Evolutionary conservation across 1,140 invertebrate genomes (phyloP).

Genomic region (Charaxes varanes): DNA sequence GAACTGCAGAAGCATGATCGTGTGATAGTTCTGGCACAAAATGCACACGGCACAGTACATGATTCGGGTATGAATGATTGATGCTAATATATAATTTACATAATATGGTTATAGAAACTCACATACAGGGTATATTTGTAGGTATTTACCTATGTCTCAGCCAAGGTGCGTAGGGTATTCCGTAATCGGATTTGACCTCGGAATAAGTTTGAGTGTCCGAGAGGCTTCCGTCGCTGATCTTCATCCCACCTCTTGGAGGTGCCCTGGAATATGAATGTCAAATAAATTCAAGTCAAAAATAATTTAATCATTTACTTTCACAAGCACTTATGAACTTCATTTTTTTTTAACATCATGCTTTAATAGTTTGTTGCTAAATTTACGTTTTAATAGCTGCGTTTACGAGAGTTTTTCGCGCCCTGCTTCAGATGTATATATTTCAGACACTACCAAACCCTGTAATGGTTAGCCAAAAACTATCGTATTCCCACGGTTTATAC

Average conservation of each 20-base stretch:
- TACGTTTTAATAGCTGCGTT: too few species aligned
- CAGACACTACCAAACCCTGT: constrained; percentile 7
- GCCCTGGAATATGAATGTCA: too few species aligned
- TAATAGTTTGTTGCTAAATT: too few species aligned
- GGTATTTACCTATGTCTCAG: constrained; percentile 77
- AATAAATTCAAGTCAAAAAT: too few species aligned
- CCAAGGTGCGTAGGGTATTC: constrained; percentile 81
- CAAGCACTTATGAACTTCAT: too few species aligned
- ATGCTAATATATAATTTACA: constrained; percentile 20
- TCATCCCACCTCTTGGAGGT: constrained; percentile 74
- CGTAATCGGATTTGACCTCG: constrained; percentile 79
- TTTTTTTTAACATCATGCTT: too few species aligned
- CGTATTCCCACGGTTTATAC: constrained; percentile 25
- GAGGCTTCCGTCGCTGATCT: constrained; percentile 84
- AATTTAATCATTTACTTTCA: too few species aligned
- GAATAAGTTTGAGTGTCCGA: constrained; percentile 84
- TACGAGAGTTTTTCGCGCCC: too few species aligned
- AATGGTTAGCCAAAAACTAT: constrained; percentile 17
- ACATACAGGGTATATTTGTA: constrained; percentile 16
- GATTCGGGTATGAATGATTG: constrained; percentile 21
- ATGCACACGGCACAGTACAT: constrained; percentile 25
- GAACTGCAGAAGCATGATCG: constrained; percentile 40
- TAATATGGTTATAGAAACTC: constrained; percentile 23
- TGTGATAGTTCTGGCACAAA: constrained; percentile 28
- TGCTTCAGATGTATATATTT: too few species aligned